Evolutionary conservation across 2,113 vertebrate genomes (phyloP).

Genomic region (Condylura cristata): DNA sequence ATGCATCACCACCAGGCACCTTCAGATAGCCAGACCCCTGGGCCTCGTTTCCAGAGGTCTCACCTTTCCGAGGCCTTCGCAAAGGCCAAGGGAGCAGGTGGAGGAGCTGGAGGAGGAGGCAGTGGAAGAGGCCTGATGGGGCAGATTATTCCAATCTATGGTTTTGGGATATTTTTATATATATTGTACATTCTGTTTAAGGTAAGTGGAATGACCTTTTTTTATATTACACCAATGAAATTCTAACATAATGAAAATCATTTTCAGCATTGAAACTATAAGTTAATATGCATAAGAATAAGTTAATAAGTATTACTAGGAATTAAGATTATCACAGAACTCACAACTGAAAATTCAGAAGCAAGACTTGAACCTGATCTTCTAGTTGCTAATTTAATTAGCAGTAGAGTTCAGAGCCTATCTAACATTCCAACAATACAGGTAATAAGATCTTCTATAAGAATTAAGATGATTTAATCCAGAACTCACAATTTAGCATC

Average conservation of each 20-base stretch:
- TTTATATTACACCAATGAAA: conserved; percentile 4
- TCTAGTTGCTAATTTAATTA: not conserved
- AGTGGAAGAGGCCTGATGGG: conserved; percentile 91
- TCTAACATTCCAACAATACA: too few species aligned
- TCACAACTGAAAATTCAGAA: conserved; percentile 37
- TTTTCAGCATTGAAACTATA: not conserved
- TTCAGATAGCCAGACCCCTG: conserved; percentile 79
- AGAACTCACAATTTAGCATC: too few species aligned
- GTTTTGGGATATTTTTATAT: conserved; percentile 96
- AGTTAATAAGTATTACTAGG: not conserved
- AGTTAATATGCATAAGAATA: not conserved
- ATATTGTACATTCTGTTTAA: conserved; percentile 97
- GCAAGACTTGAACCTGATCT: conserved; percentile 25
- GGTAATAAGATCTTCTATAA: too few species aligned
- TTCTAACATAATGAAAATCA: conserved; percentile 29
- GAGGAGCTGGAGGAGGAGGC: conserved; percentile 74
- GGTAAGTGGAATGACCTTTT: conserved; percentile 85
- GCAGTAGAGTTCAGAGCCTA: not conserved
- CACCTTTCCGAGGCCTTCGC: conserved; percentile 89
- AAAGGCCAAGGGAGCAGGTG: conserved; percentile 86
- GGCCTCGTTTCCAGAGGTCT: conserved; percentile 84
- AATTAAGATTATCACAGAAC: conserved; percentile 25
- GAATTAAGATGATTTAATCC: too few species aligned
- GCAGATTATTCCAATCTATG: conserved; percentile 96
- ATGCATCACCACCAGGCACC: conserved; percentile 83